phyloP scores from a whole-genome alignment of 1,140 invertebrate genomes.

The Melanaphis sacchari region DNA sequence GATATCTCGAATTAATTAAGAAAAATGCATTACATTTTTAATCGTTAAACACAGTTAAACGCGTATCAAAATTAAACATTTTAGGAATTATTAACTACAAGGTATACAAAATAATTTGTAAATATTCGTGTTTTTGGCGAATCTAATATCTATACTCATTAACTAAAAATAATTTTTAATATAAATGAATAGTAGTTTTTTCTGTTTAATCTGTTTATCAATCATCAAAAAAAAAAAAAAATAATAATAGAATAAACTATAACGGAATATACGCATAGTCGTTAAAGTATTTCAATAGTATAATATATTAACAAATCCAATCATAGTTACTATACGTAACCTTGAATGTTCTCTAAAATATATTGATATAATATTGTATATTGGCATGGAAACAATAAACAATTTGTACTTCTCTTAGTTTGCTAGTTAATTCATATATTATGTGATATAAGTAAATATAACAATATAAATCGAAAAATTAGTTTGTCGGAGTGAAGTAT shows the following conservation, averaged over 20 bases:
- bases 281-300: background rate
- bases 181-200: no score
- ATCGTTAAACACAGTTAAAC: no score
- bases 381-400: constrained; percentile 31
- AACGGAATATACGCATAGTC: background rate
- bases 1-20: no score
- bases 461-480: background rate
- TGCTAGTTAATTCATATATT: background rate
- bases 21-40: no score
- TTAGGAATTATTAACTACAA: no score
- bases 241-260: background rate
- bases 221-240: background rate
- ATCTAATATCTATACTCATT: no score
- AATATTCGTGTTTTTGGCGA: no score
- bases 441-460: no score
- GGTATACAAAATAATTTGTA: no score
- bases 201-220: no score
- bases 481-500: background rate
- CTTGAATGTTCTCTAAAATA: constrained; percentile 1
- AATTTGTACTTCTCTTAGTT: background rate
- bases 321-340: background rate
- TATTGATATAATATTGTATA: constrained; percentile 44
- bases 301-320: background rate
- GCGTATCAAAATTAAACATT: no score
- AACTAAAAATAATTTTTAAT: no score